A percentile compares a stretch with the other conserved stretches of the same genome.
Conservation (phyloP, 1,140 invertebrate species). For the Trichonephila clavipes region DNA sequence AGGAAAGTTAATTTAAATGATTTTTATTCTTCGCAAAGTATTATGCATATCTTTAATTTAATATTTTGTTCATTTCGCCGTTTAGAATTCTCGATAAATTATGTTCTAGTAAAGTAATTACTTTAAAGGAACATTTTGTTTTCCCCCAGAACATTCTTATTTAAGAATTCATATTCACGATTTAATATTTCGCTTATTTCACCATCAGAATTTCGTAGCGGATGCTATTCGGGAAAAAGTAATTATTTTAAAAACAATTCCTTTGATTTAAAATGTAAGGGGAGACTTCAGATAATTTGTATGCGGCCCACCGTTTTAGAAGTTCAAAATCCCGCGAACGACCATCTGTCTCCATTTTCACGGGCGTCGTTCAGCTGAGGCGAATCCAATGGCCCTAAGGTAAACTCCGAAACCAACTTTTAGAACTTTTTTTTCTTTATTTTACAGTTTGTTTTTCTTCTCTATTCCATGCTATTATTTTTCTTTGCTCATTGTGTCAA, state of each 20-base stretch:
- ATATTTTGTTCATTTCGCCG: not conserved
- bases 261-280: not conserved
- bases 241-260: slow-evolving; percentile 2
- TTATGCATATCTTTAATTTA: not conserved
- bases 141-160: not conserved
- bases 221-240: not conserved
- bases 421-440: slow-evolving; percentile 47
- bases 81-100: not conserved
- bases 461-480: not conserved
- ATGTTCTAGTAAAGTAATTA: not conserved
- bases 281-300: slow-evolving; percentile 15
- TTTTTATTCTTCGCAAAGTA: not conserved
- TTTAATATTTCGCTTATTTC: not conserved
- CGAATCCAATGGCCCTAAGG: slow-evolving; percentile 70
- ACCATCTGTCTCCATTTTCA: slow-evolving; percentile 71
- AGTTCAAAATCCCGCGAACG: slow-evolving; percentile 51
- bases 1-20: not conserved
- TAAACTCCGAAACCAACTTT: slow-evolving; percentile 68
- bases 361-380: slow-evolving; percentile 42
- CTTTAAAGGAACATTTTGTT: not conserved
- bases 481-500: not conserved
- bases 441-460: slow-evolving; percentile 32
- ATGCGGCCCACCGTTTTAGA: slow-evolving; percentile 17
- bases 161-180: not conserved
- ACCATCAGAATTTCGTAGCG: not conserved